Percentiles rank a stretch among this genome's conserved stretches.
Conservation (phyloP, 2,888 invertebrate species). For the Chrysomela aeneicollis region DNA sequence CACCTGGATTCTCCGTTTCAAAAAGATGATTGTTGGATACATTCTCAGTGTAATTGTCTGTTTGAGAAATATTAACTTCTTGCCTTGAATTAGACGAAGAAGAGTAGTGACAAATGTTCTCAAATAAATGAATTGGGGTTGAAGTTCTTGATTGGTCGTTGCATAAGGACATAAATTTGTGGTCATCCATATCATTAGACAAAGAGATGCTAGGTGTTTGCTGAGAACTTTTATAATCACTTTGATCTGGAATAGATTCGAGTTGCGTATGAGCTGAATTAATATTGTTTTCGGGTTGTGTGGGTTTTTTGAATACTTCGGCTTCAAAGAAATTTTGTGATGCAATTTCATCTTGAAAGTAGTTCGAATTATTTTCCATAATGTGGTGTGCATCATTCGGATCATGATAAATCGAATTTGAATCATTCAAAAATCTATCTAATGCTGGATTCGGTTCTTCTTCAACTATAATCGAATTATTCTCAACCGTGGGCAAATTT, state of each 20-base stretch:
- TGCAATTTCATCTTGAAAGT: neutral
- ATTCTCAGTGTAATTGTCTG: neutral
- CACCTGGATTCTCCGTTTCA: neutral
- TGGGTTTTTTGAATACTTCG: neutral
- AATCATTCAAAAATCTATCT: neutral
- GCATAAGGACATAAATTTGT: slow-evolving; percentile 23
- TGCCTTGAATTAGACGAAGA: slow-evolving; percentile 10
- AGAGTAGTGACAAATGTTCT: neutral
- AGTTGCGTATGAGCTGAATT: neutral
- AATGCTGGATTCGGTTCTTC: neutral
- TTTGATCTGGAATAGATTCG: neutral
- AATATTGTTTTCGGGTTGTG: neutral
- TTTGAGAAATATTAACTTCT: slow-evolving; percentile 1
- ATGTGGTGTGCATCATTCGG: neutral
- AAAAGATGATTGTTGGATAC: neutral
- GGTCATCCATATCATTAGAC: slow-evolving; percentile 22
- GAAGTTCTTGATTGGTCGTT: slow-evolving; percentile 33
- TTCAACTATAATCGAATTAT: neutral
- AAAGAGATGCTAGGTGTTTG: slow-evolving; percentile 1
- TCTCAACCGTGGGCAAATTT: neutral
- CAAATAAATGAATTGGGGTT: slow-evolving; percentile 22
- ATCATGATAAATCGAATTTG: neutral
- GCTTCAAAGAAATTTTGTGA: neutral
- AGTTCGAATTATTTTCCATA: neutral
- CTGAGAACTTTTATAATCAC: neutral